phyloP scores from a whole-genome alignment of 2,113 vertebrate species.

The Tupaia tana region DNA sequence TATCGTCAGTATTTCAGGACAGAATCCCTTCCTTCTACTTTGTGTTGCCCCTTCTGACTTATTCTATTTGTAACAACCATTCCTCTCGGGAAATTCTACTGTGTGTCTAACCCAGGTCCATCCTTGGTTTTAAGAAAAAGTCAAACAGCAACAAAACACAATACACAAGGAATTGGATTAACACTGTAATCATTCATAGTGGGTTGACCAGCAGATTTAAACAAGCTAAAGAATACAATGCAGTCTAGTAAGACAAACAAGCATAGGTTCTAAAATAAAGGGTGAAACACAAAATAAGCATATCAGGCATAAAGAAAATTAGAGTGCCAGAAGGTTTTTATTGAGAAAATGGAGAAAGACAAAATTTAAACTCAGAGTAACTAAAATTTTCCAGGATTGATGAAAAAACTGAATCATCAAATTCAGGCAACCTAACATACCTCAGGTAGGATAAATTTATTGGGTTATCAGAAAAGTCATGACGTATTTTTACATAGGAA shows the following conservation, averaged over 20 bases:
- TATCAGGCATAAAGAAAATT: neutral
- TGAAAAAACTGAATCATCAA: neutral
- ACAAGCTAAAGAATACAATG: neutral
- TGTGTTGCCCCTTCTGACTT: neutral
- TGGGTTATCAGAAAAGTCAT: too few species aligned
- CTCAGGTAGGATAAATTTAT: neutral
- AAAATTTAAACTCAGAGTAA: neutral
- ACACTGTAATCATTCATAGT: neutral
- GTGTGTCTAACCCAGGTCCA: neutral
- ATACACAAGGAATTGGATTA: neutral
- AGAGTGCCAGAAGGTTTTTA: neutral
- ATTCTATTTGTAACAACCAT: neutral
- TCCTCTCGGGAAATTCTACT: neutral
- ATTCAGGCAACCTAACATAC: neutral
- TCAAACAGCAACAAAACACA: neutral
- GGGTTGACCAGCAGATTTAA: neutral
- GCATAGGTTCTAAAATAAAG: neutral
- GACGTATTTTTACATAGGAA: too few species aligned
- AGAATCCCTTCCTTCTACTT: neutral
- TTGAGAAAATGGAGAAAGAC: neutral
- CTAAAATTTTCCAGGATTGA: neutral
- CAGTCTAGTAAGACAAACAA: too few species aligned
- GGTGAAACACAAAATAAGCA: neutral
- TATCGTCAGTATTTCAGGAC: too few species aligned
- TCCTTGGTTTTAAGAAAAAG: neutral